Evolutionary conservation across 1,140 invertebrate genomes (phyloP).

Genomic region (Caenorhabditis latens): DNA sequence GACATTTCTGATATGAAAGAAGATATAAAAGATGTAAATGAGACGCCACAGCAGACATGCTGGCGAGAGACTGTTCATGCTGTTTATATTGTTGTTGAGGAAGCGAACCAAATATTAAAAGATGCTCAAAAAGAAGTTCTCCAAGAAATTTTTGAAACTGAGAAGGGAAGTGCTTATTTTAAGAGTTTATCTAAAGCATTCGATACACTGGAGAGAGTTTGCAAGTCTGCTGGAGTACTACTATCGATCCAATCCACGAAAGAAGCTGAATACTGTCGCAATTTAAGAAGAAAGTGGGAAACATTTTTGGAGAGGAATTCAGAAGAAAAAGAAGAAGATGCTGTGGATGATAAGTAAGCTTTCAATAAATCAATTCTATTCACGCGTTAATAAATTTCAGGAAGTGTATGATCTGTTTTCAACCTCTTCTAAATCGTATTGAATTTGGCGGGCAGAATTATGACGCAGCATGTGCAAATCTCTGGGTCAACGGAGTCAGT

Average conservation of each 20-base stretch:
- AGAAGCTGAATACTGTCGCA: constrained; percentile 46
- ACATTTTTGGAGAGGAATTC: not conserved
- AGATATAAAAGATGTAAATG: constrained; percentile 24
- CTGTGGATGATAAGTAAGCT: not conserved
- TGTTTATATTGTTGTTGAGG: constrained; percentile 17
- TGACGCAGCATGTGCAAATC: constrained; percentile 68
- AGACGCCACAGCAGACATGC: constrained; percentile 10
- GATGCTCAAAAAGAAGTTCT: constrained; percentile 42
- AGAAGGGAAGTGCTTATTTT: constrained; percentile 46
- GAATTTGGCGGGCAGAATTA: constrained; percentile 62
- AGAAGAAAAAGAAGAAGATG: not conserved
- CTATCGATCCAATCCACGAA: constrained; percentile 38
- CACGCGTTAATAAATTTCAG: not conserved
- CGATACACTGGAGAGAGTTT: constrained; percentile 34
- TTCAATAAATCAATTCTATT: not conserved
- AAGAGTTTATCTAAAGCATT: constrained; percentile 40
- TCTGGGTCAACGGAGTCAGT: constrained; percentile 68
- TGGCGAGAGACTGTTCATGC: constrained; percentile 46
- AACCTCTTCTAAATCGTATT: constrained; percentile 46
- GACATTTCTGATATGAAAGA: constrained; percentile 28
- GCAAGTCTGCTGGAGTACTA: constrained; percentile 23
- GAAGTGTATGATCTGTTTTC: constrained; percentile 41
- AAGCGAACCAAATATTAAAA: constrained; percentile 47
- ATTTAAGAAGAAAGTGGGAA: constrained; percentile 34
- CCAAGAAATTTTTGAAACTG: constrained; percentile 51